Evolutionary conservation across 92 coral and sea anemone species (phyloP), one percentile per base, ranked within the genome.

Genomic region (Epizoanthus stellaris): DNA sequence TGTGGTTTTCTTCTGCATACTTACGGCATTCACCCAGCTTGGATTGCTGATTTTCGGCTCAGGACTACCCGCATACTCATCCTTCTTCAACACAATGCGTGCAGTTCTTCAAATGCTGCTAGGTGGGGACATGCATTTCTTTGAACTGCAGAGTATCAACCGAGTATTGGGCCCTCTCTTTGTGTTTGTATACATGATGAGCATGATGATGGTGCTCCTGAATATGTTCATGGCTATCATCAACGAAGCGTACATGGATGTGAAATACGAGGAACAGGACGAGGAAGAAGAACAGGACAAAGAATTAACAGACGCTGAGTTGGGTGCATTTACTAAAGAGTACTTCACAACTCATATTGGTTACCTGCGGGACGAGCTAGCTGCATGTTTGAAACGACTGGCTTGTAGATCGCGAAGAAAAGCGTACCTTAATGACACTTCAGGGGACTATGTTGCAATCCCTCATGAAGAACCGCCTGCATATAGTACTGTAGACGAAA

Each of bases 191-290:
- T 93, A 93, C 82, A 73, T 88, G 89, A 66, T 91, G 52, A 91
- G 85, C 57, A 88, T 91, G 76, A 73, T 76, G 53, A 68, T 93
- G 59, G 80, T 93, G 67, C 76, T 88, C 4, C 56, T 93, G 6
- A 93, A 91, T 65, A 86, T 93, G 94, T 93, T 93, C 75, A 47
- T 93, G 39, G 94, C 94, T 52, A 93, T 93, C 47, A 82, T 93
- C 70, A 91, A 88, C 66, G 94, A 93, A 23, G 83, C 90, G 34
- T 93, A 93, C 72, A 45, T 65, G 39, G 85, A 72, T 38, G 88
- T 88, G n/a, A 79, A 79, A 12, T 79, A 79, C 42, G 83, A 79
- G 21, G 72, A 79, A 34, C 72, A 79, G 13, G 59, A 79, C 38
- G 80, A 75, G 19, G 47, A 75, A 15, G 47, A 61, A 11, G 54